Evolutionary conservation across 1,140 invertebrate genomes (phyloP).

Genomic region (Grapholita molesta): DNA sequence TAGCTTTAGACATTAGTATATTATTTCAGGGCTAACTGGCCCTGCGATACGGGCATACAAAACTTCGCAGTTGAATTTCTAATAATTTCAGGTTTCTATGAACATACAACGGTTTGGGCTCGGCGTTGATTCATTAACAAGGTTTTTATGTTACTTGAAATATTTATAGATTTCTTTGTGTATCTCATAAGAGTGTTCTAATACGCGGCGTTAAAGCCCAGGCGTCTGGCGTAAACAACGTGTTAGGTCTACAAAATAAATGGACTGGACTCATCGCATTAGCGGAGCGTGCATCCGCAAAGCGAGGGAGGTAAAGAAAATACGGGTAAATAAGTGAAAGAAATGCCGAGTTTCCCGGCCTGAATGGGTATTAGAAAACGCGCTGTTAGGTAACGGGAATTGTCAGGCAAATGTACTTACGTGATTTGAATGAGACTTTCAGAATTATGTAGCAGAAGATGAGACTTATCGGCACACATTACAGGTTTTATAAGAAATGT

Average conservation of each 20-base stretch:
- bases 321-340: not conserved
- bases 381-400: not conserved
- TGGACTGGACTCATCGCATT: conserved; percentile 24
- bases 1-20: too few relatives aligned
- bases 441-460: not conserved
- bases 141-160: too few relatives aligned
- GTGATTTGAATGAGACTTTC: not conserved
- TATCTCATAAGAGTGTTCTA: not conserved
- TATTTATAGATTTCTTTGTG: too few relatives aligned
- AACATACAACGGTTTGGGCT: too few relatives aligned
- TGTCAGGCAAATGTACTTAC: not conserved
- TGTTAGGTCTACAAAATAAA: conserved; percentile 32
- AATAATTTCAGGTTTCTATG: too few relatives aligned
- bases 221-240: not conserved
- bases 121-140: too few relatives aligned
- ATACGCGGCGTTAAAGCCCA: not conserved
- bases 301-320: not conserved
- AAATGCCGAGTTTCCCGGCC: not conserved
- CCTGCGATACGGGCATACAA: too few relatives aligned
- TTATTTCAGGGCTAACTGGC: too few relatives aligned
- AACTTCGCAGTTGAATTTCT: too few relatives aligned
- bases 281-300: conserved; percentile 24
- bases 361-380: not conserved
- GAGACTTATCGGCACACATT: too few relatives aligned
- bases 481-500: too few relatives aligned